These are phyloP conservation scores for Enteromius afrohamiltoni DNA, from an alignment of 2,797 vertebrate genomes.

Conservation along the genomic window DNA sequence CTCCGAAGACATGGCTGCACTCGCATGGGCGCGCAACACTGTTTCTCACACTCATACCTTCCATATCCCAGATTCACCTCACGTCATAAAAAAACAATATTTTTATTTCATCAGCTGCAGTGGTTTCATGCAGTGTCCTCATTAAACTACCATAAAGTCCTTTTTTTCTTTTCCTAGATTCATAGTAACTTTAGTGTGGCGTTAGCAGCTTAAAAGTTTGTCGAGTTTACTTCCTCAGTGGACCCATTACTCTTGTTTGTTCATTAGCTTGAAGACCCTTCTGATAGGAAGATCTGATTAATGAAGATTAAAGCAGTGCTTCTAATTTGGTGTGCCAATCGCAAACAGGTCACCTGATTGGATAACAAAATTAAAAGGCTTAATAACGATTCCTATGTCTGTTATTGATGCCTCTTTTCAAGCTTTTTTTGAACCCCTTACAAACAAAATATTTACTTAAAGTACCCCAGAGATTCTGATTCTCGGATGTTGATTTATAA, in stretches of 20 bases:
- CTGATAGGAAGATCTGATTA: not conserved
- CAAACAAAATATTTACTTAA: not conserved
- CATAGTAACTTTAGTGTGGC: not conserved
- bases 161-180: not conserved
- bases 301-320: constrained; percentile 16
- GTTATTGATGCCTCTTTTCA: not conserved
- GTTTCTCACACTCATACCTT: constrained; percentile 40
- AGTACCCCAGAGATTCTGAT: not conserved
- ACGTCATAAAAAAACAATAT: constrained; percentile 3
- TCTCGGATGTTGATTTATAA: not conserved
- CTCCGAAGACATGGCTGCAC: constrained; percentile 52
- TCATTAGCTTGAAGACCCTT: constrained; percentile 26
- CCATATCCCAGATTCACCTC: constrained; percentile 39
- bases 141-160: constrained; percentile 1
- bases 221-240: constrained; percentile 4
- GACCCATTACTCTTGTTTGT: constrained; percentile 18
- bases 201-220: not conserved
- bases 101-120: constrained; percentile 33
- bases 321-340: not conserved
- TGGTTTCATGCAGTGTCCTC: constrained; percentile 8
- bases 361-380: not conserved
- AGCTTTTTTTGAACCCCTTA: not conserved
- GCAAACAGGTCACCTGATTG: not conserved
- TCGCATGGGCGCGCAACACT: constrained; percentile 50
- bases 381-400: not conserved